Percentiles rank a stretch among this genome's conserved stretches.
phyloP scores from a whole-genome alignment of 2,888 invertebrate genomes.

The Hydrotaea diabolus region DNA sequence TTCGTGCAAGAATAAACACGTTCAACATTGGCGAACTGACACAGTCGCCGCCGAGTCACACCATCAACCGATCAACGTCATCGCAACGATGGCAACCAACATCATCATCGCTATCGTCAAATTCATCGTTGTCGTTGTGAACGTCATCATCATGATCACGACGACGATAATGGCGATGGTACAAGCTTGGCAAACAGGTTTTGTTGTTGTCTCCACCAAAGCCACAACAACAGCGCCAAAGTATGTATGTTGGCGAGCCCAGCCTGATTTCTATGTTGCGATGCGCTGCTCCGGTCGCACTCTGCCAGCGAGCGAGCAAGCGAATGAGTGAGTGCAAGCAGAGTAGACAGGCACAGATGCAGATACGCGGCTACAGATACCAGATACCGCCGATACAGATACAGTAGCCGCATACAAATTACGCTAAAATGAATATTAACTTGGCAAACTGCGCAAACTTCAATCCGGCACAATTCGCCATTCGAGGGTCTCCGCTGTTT shows the following conservation, averaged over 20 bases:
- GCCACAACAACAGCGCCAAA: background rate
- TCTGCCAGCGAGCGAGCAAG: background rate
- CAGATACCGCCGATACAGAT: background rate
- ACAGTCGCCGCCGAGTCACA: background rate
- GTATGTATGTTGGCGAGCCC: background rate
- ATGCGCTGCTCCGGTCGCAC: background rate
- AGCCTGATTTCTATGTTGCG: background rate
- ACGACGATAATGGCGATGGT: background rate
- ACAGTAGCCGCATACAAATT: conserved; percentile 31
- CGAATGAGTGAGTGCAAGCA: background rate
- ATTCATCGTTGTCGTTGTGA: background rate
- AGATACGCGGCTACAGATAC: background rate
- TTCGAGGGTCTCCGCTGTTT: background rate
- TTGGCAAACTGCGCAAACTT: conserved; percentile 5
- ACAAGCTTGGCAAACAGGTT: conserved; percentile 3
- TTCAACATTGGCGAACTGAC: background rate
- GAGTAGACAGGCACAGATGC: background rate
- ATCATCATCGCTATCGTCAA: too few relatives aligned
- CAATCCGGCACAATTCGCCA: conserved; percentile 15
- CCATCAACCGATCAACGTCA: conserved; percentile 9
- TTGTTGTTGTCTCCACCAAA: background rate
- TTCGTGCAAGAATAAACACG: conserved; percentile 26
- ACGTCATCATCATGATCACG: background rate
- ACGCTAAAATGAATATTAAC: conserved; percentile 27
- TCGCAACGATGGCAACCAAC: too few relatives aligned